phyloP scores from a whole-genome alignment of 92 coral and sea anemone species.

The Umimayanthus chanpuru region DNA sequence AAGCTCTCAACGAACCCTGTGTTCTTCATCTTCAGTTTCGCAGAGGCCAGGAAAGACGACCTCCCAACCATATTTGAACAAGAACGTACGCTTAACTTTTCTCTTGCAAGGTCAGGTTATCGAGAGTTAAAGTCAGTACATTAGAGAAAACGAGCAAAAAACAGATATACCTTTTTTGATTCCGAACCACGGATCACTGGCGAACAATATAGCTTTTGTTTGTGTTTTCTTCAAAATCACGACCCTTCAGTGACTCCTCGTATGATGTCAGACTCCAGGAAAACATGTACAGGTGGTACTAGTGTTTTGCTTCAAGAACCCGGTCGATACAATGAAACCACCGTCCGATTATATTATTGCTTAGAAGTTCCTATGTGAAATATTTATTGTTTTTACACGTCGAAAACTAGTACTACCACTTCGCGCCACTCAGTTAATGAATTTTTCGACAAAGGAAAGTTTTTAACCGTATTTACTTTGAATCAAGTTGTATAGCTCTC shows the following conservation, averaged over 20 bases:
- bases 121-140: not conserved
- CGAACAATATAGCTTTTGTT: slow-evolving; percentile 27
- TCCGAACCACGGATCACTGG: slow-evolving; percentile 34
- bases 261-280: slow-evolving; percentile 40
- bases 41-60: not conserved
- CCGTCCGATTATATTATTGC: slow-evolving; percentile 6
- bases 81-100: not conserved
- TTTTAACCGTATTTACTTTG: not conserved
- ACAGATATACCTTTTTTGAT: slow-evolving; percentile 17
- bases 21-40: not conserved
- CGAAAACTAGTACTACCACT: slow-evolving; percentile 7
- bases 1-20: not conserved
- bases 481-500: not conserved
- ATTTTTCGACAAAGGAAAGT: not conserved
- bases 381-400: slow-evolving; percentile 35
- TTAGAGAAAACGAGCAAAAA: not conserved
- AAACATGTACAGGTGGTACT: slow-evolving; percentile 24
- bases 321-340: slow-evolving; percentile 26
- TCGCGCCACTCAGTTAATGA: not conserved
- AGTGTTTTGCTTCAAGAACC: not conserved
- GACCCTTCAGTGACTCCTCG: slow-evolving; percentile 28
- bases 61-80: not conserved
- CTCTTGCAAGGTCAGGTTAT: not conserved
- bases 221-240: slow-evolving; percentile 43
- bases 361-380: slow-evolving; percentile 8